Evolutionary conservation across 2,888 invertebrate genomes (phyloP).

Genomic region (Pandemis cinnamomeana): DNA sequence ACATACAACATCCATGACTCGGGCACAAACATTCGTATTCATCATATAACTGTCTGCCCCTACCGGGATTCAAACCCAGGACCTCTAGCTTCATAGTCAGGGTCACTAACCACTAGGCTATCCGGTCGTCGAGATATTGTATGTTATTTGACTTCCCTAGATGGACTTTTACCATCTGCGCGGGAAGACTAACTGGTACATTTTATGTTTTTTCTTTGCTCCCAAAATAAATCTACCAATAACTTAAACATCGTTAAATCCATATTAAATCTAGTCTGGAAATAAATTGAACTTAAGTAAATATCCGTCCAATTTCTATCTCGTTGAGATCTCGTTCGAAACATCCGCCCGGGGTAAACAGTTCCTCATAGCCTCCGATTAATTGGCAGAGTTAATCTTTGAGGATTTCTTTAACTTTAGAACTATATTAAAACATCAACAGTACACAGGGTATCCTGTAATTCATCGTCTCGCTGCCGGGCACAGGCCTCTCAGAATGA

Average conservation of each 20-base stretch:
- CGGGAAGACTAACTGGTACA: too few relatives aligned
- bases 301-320: constrained; percentile 5
- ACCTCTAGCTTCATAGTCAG: too few relatives aligned
- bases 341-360: constrained; percentile 5
- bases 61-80: too few relatives aligned
- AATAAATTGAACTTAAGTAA: constrained; percentile 1
- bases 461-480: too few relatives aligned
- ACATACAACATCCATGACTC: too few relatives aligned
- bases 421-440: background rate
- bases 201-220: background rate
- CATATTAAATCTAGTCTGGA: background rate
- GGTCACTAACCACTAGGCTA: too few relatives aligned
- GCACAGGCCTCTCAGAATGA: background rate
- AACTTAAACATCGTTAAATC: background rate
- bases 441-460: background rate
- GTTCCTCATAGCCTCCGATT: background rate
- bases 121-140: too few relatives aligned
- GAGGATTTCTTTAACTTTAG: background rate
- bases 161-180: too few relatives aligned
- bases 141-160: too few relatives aligned
- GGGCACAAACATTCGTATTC: too few relatives aligned
- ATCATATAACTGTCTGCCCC: too few relatives aligned
- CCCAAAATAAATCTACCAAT: background rate
- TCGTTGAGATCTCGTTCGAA: background rate
- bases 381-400: background rate